A percentile compares a stretch with the other conserved stretches of the same genome.
These are phyloP conservation scores for Cephus nigrinus DNA, from an alignment of 2,888 invertebrate species.

Conservation along the genomic window DNA sequence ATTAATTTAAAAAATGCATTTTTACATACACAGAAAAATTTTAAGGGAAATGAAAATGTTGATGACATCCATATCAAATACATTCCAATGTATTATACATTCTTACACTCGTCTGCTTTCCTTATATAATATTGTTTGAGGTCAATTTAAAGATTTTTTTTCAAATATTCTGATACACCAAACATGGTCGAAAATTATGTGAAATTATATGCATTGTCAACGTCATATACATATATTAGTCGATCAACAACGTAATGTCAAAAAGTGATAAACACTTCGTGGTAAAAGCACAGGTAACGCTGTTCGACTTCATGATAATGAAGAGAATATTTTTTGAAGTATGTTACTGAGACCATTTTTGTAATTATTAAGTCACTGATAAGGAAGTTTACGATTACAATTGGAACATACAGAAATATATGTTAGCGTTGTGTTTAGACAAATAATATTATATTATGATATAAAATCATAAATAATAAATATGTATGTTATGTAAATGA, in stretches of 20 bases:
- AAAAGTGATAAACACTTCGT: constrained; percentile 2
- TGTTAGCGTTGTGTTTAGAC: constrained; percentile 62
- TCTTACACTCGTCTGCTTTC: too few species aligned
- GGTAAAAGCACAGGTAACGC: not conserved
- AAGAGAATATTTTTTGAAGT: constrained; percentile 47
- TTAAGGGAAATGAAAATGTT: too few species aligned
- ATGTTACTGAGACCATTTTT: constrained; percentile 48
- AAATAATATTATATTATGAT: constrained; percentile 63
- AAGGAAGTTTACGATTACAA: constrained; percentile 46
- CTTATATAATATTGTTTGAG: too few species aligned
- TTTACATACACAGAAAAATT: too few species aligned
- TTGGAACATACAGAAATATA: constrained; percentile 56
- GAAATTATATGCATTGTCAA: too few species aligned
- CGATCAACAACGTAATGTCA: not conserved
- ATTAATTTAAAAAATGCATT: too few species aligned
- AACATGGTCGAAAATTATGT: too few species aligned
- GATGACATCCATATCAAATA: too few species aligned
- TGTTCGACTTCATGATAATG: constrained; percentile 5
- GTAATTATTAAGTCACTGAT: constrained; percentile 52
- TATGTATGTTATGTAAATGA: constrained; percentile 55
- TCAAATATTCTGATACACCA: too few species aligned
- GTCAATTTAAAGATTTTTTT: too few species aligned
- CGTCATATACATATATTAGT: too few species aligned
- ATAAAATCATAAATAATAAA: constrained; percentile 60
- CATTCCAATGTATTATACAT: too few species aligned